Conservation (phyloP, 37 sponge, comb jelly and placozoan genomes). For the Cliona cf. orientalis region DNA sequence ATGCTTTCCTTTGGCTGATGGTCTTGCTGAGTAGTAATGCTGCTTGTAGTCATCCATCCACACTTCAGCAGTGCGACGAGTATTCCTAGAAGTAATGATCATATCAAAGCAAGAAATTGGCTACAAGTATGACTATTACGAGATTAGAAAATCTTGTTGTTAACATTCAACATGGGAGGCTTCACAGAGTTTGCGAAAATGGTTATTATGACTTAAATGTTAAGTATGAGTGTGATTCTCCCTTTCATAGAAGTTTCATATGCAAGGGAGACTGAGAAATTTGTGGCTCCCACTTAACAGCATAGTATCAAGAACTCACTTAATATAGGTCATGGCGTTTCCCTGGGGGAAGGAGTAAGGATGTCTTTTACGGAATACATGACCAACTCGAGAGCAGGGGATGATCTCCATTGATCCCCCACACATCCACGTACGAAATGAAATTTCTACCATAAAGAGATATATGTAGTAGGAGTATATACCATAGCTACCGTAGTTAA, state of each 20-base stretch:
- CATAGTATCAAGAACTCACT: constrained; percentile 38
- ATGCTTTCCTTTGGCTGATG: constrained; percentile 62
- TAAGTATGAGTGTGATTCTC: no score
- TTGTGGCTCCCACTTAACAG: no score
- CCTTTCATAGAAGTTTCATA: no score
- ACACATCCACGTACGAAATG: constrained; percentile 97
- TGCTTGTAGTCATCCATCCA: constrained; percentile 99
- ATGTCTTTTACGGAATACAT: constrained; percentile 97
- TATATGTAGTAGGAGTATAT: no score
- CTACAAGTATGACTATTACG: no score
- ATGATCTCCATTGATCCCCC: constrained; percentile 96
- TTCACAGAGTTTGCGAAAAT: no score
- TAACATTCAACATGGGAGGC: no score
- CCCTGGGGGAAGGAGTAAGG: constrained; percentile 98
- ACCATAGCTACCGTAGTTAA: no score
- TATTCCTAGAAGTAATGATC: constrained; percentile 58
- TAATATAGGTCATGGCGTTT: constrained; percentile 90
- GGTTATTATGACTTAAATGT: background rate
- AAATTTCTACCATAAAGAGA: constrained; percentile 84
- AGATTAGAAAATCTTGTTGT: no score
- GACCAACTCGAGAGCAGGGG: constrained; percentile 98
- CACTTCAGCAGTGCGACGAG: constrained; percentile 89
- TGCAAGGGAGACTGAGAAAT: no score
- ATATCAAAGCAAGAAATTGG: background rate
- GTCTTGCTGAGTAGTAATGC: constrained; percentile 85